Evolutionary conservation across 2,113 vertebrate genomes (phyloP), one percentile per base, ranked within the genome.

Genomic region (Vidua chalybeata): DNA sequence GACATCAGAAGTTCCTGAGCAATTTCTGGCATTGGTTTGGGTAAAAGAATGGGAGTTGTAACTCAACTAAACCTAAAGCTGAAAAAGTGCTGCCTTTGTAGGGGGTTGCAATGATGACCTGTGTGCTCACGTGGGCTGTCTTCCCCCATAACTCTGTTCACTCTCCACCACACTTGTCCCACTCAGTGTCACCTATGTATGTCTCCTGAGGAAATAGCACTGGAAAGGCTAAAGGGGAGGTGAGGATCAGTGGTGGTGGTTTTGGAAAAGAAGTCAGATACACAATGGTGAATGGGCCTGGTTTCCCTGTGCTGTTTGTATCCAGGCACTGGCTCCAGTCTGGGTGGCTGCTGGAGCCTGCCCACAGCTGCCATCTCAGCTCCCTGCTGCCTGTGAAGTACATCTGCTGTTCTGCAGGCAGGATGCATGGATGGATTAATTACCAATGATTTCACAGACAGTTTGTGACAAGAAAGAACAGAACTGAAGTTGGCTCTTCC

Each of bases 371-470:
- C 51, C 35, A 56, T 3, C 23, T 2, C 0, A 71, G 30, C 24
- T 78, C 45, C 55, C 55, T 1, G 2, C 15, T 54, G 58, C 54
- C 48, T 66, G 17, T 12, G 7, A 22, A n/a, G 17, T 11, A 10
- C 23, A 45, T 51, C 35, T 49, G 64, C 41, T 67, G 14, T 52
- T 89, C 71, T n/a, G 41, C 35, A 52, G 41, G 41, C 31, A 35
- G 17, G 27, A 33, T 1, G 0, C 1, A 1, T 0, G 3, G 52
- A 52, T 0, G 1, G 17, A 75, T 39, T 51, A 62, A 71, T 23
- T 41, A 26, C 41, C 0, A 0, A 18, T 1, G 1, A 45, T 45
- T 74, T 23, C 35, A 39, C 9, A 69, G 45, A 13, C 6, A n/a
- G 9, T 51, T 86, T 71, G 67, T 67, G 19, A 37, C 8, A 8